These are phyloP conservation scores for Trissonchulus latispiculum DNA, from an alignment of 2,888 invertebrate species.

Conservation along the genomic window DNA sequence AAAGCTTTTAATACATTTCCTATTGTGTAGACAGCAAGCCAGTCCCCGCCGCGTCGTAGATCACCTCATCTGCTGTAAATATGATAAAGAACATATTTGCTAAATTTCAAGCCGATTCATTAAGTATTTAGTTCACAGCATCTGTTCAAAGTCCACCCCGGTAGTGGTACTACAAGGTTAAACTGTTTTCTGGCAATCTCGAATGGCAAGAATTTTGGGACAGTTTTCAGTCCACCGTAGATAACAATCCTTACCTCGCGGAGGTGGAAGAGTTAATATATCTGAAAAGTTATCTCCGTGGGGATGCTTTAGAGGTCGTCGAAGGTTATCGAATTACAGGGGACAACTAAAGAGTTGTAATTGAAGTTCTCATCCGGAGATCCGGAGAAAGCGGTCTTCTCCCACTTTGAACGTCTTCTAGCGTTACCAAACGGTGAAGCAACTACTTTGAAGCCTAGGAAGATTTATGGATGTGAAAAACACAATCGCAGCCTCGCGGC, in stretches of 20 bases:
- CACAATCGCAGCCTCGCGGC: conserved; percentile 2
- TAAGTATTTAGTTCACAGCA: neutral
- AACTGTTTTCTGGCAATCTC: conserved; percentile 1
- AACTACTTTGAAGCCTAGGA: neutral
- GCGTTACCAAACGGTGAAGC: neutral
- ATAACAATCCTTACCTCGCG: neutral
- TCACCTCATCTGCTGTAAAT: no score
- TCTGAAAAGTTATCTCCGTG: neutral
- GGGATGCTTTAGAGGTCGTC: conserved; percentile 2
- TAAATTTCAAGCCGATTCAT: no score
- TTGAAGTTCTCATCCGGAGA: neutral
- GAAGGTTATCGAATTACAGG: conserved; percentile 1
- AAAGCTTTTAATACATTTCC: no score
- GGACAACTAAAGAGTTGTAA: neutral
- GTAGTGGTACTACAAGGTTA: neutral
- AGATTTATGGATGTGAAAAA: conserved; percentile 9
- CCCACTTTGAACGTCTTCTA: neutral
- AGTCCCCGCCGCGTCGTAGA: no score
- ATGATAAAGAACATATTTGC: no score
- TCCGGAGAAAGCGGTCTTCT: neutral
- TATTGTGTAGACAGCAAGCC: no score
- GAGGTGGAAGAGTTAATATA: neutral
- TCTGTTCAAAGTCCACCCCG: neutral
- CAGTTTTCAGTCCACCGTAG: neutral
- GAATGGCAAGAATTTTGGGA: conserved; percentile 19